Conservation (phyloP, 2,797 vertebrate species). For the Antennarius maculatus region DNA sequence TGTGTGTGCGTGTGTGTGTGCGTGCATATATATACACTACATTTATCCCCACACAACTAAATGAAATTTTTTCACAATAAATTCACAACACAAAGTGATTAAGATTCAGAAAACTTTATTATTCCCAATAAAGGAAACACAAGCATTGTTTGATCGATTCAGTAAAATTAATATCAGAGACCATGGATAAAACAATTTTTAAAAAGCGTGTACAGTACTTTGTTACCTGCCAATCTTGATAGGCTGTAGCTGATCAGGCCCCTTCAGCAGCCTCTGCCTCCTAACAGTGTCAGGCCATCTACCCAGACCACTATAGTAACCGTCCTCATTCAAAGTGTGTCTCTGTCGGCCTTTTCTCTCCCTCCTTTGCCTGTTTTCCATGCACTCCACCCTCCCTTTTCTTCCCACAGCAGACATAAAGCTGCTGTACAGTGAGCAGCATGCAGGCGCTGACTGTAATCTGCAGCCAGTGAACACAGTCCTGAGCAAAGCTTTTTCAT, state of each 20-base stretch:
- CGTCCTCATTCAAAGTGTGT: constrained; percentile 31
- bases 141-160: too few relatives aligned
- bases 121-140: background rate
- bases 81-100: too few relatives aligned
- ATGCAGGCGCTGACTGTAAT: constrained; percentile 37
- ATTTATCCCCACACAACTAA: too few relatives aligned
- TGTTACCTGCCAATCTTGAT: constrained; percentile 1
- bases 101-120: too few relatives aligned
- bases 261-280: constrained; percentile 4
- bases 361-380: constrained; percentile 4
- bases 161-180: too few relatives aligned
- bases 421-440: constrained; percentile 15
- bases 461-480: constrained; percentile 48
- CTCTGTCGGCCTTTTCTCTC: constrained; percentile 4
- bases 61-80: too few relatives aligned
- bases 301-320: constrained; percentile 46
- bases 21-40: too few relatives aligned
- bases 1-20: too few relatives aligned
- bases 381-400: constrained; percentile 1
- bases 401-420: background rate
- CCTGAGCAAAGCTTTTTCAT: constrained; percentile 38
- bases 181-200: too few relatives aligned
- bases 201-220: too few relatives aligned
- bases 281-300: constrained; percentile 28
- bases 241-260: constrained; percentile 6